Base-by-base conservation (phyloP, 2,888 invertebrate genomes). In the Erebia aethiops region DNA sequence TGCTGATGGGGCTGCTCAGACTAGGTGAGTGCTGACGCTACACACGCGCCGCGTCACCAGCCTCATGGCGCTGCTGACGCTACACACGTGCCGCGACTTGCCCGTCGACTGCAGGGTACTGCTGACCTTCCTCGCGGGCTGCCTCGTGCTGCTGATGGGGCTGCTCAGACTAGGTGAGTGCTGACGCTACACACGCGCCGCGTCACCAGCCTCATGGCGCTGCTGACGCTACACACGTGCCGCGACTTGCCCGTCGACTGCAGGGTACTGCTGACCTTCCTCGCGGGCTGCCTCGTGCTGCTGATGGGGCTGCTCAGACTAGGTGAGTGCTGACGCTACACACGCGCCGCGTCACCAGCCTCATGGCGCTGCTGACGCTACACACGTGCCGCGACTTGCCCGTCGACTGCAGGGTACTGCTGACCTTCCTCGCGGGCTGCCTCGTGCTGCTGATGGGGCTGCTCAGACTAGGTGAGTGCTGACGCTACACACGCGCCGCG, bases 191-290 rank as follows among this genome's bases (percentile, higher is more conserved):
- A 8, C n/a, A 5, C 4, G 5, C n/a, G 51, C 99, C 0, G 99
- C n/a, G 98, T 21, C 21, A 98, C 98, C 0, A 98, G 98, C 78
- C 94, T 99, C 73, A 98, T 98, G 97, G 96, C 98, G 51, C 93
- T 99, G 67, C 91, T 99, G 80, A 97, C 97, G 49, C 92, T 96
- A 74, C 96, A 97, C 21, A 21, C 21, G 21, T 21, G 21, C 21
- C 21, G 21, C 21, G 21, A 21, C 21, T 1, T 21, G 21, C 21
- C 21, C 21, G 21, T 21, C 21, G 21, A 21, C 21, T 21, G 21
- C 21, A 2, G 1, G 21, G 21, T 21, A 2, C 21, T 21, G 21
- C 21, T 21, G 21, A 21, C 21, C 81, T 94, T 96, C 78, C 96
- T 97, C 1, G 83, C 95, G 0, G 95, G 97, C 80, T 96, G 95